Base-by-base conservation (phyloP, 2,888 invertebrate genomes). In the Hydraecia micacea region DNA sequence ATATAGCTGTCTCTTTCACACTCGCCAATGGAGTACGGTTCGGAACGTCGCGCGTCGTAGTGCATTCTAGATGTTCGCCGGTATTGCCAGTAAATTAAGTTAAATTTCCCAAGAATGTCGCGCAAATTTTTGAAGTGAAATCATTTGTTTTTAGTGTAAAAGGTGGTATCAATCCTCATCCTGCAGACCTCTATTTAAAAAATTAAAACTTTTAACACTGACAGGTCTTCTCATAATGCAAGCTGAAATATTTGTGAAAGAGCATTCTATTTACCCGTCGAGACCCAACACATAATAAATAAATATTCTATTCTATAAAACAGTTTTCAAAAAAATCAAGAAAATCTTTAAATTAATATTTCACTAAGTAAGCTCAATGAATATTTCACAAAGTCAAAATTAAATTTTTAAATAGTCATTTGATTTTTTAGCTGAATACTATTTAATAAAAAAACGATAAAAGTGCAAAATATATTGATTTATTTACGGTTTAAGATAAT, bases 51-150 rank as follows among this genome's bases (percentile, higher is more conserved):
- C 25, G 5, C 32, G 32, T 32, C 73, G 55, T 60, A 28, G 13
- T 49, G 62, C 18, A 42, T 84, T 90, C 87, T 55, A 84, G 87
- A 87, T n/a, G 58, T 58, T 89, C 86, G n/a, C 39, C 52, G 65
- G 70, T 79, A 39, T 87, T 85, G 81, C 79, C 77, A 87, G 55
- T 15, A 2, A 0, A 0, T 13, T 4, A 62, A 71, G 7, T 73
- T 42, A 52, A 71, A 80, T 84, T 80, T 71, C 55, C 55, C 55
- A n/a, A 5, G n/a, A 25, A 55, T 11, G 11, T 58, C 11, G n/a
- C 11, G 13, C 46, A 11, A n/a, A 5, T 11, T 58, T 55, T 55
- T 25, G 3, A 25, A 55, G n/a, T n/a, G 55, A 58, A 13, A 11
- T 42, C 11, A 42, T 42, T 42, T 11, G 42, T 42, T 42, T 42